Evolutionary conservation across 2,113 vertebrate genomes (phyloP).

Genomic region (Brachypodius melanocephalos): DNA sequence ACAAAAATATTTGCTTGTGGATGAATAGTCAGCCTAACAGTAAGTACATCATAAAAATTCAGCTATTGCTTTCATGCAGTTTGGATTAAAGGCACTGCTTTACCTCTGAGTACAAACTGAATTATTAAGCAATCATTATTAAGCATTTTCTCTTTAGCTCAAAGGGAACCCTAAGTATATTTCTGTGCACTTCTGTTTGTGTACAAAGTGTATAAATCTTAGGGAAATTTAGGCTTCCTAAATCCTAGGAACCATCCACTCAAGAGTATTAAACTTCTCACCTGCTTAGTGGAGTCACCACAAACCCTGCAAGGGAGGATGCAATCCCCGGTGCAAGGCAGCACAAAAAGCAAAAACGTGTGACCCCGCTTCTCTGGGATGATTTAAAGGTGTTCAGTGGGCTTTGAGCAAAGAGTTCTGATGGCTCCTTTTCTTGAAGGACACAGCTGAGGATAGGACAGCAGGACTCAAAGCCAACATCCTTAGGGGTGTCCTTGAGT

Average conservation of each 20-base stretch:
- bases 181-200: not conserved
- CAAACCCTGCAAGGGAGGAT: not conserved
- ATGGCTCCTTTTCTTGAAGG: not conserved
- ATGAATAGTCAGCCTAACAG: not conserved
- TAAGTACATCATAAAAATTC: not conserved
- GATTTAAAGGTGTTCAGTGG: too few species aligned
- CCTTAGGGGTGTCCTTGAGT: fast-evolving
- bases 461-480: not conserved
- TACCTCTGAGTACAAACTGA: not conserved
- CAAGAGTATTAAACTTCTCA: not conserved
- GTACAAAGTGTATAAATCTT: not conserved
- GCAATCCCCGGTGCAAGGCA: not conserved
- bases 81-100: not conserved
- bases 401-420: too few species aligned
- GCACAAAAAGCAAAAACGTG: not conserved
- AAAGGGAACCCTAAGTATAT: not conserved
- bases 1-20: not conserved
- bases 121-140: not conserved
- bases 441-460: not conserved
- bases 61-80: not conserved
- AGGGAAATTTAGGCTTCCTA: too few species aligned
- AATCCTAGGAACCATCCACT: not conserved
- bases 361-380: too few species aligned
- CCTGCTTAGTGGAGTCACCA: fast-evolving
- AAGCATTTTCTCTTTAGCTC: not conserved